Evolutionary conservation across 2,113 vertebrate species (phyloP).

Genomic region (Cichladusa arquata): DNA sequence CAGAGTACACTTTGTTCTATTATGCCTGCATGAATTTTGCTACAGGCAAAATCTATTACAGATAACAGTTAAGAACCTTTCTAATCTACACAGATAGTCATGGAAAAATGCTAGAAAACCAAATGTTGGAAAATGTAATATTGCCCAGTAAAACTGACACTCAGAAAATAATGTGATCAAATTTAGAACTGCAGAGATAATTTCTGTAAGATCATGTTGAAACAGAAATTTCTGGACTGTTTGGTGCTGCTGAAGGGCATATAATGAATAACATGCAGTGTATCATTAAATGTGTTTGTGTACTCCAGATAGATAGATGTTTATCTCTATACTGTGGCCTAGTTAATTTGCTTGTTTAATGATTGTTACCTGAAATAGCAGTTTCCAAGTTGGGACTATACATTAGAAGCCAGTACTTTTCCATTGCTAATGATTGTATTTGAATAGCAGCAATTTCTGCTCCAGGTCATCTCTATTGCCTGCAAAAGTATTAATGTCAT

Average conservation of each 20-base stretch:
- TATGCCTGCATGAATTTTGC: conserved; percentile 85
- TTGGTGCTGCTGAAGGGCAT: conserved; percentile 64
- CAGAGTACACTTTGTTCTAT: conserved; percentile 86
- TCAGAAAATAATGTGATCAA: conserved; percentile 69
- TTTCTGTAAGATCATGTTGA: conserved; percentile 63
- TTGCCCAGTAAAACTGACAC: conserved; percentile 74
- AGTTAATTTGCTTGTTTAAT: conserved; percentile 64
- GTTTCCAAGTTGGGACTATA: conserved; percentile 45
- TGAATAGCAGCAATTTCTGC: conserved; percentile 13
- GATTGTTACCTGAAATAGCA: conserved; percentile 68
- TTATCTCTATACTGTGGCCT: conserved; percentile 64
- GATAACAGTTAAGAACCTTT: conserved; percentile 85
- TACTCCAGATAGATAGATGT: conserved; percentile 63
- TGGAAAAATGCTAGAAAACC: conserved; percentile 74
- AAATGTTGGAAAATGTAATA: conserved; percentile 79
- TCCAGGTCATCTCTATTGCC: background rate
- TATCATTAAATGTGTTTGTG: conserved; percentile 43
- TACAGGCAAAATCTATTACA: conserved; percentile 87
- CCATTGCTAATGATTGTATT: conserved; percentile 42
- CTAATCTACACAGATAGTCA: conserved; percentile 83
- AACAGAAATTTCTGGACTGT: conserved; percentile 28
- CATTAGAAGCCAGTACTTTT: conserved; percentile 61
- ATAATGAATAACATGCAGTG: background rate
- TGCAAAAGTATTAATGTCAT: conserved; percentile 7
- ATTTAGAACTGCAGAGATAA: conserved; percentile 68